phyloP scores from a whole-genome alignment of 2,113 vertebrate species.

The Meriones unguiculatus region DNA sequence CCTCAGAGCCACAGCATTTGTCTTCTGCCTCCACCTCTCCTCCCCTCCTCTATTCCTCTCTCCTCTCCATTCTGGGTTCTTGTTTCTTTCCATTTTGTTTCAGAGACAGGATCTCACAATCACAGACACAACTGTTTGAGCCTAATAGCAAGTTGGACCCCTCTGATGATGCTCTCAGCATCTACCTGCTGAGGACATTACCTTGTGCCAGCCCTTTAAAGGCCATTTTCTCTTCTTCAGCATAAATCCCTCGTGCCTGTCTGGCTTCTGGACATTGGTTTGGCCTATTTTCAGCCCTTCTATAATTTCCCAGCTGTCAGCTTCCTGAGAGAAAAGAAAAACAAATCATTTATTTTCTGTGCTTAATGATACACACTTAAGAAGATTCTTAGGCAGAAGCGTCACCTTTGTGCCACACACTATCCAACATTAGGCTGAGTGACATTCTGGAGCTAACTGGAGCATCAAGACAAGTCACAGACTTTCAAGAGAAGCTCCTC shows the following conservation, averaged over 20 bases:
- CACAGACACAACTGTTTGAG: not conserved
- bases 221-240: constrained; percentile 99
- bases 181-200: constrained; percentile 78
- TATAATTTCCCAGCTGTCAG: constrained; percentile 99
- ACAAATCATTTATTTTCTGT: constrained; percentile 50
- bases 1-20: not conserved
- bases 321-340: constrained; percentile 90
- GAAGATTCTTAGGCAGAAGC: constrained; percentile 35
- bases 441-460: not conserved
- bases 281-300: constrained; percentile 99
- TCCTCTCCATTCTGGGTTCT: no score
- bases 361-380: constrained; percentile 27
- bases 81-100: no score
- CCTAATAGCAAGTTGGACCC: not conserved
- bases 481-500: not conserved
- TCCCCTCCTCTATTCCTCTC: no score
- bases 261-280: constrained; percentile 96
- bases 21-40: not conserved
- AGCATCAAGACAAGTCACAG: not conserved
- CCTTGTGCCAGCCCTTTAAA: constrained; percentile 99
- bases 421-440: not conserved
- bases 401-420: not conserved
- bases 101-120: not conserved
- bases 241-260: constrained; percentile 99
- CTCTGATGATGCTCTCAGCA: not conserved